These are phyloP conservation scores for Scartelaos histophorus DNA, from an alignment of 2,113 vertebrate species.

Conservation along the genomic window DNA sequence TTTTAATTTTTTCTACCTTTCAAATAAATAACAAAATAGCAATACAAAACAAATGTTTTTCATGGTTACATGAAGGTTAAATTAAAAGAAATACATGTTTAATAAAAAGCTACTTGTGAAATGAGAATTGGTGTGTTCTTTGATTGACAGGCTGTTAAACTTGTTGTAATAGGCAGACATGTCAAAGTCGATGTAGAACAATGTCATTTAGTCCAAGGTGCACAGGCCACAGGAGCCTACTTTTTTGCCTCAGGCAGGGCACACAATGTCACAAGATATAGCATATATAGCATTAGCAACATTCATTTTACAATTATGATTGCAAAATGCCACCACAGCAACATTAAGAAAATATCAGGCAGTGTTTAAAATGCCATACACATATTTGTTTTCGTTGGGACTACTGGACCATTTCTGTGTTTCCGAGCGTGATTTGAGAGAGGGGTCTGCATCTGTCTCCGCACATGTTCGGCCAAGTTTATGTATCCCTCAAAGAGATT, in stretches of 20 bases:
- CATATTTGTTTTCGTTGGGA: not conserved
- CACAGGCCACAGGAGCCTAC: constrained; percentile 26
- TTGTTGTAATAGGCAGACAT: constrained; percentile 23
- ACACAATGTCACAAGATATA: not conserved
- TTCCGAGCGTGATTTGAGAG: constrained; percentile 4
- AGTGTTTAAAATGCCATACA: not conserved
- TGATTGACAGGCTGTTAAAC: constrained; percentile 41
- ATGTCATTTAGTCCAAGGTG: not conserved
- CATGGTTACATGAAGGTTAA: too few relatives aligned
- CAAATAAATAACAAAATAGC: too few relatives aligned
- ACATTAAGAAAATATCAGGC: not conserved
- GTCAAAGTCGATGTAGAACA: constrained; percentile 35
- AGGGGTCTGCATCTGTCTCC: not conserved
- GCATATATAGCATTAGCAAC: not conserved
- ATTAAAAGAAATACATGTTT: too few relatives aligned
- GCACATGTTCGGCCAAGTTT: constrained; percentile 16
- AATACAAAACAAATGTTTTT: too few relatives aligned
- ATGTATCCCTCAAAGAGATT: constrained; percentile 35
- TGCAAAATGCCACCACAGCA: not conserved
- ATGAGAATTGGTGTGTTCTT: not conserved
- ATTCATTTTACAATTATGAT: constrained; percentile 4
- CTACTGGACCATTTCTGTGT: not conserved
- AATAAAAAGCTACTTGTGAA: too few relatives aligned
- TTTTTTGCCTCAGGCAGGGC: constrained; percentile 25
- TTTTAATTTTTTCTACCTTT: too few relatives aligned